Evolutionary conservation across 2,888 invertebrate species (phyloP), one percentile per base, ranked within the genome.

Genomic region (Hemaris fuciformis): DNA sequence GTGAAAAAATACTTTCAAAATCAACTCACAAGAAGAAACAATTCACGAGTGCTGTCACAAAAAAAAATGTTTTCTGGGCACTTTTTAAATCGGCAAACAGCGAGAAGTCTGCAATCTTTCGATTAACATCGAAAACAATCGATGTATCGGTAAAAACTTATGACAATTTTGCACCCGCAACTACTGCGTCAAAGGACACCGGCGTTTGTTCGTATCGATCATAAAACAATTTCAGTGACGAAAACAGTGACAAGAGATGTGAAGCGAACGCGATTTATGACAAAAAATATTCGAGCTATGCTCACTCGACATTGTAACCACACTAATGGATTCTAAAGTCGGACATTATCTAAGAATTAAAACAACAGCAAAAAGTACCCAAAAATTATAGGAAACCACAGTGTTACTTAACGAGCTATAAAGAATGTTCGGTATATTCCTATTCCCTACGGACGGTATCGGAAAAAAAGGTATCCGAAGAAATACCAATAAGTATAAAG

Each of bases 41-140:
- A 53, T 8, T 15, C 31, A 0, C 20, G 43, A 23, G 22, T 18
- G 41, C 25, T 41, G 64, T 25, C n/a, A 3, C 15, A 53, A 31
- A 31, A 27, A 10, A 53, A 53, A 27, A 1, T 27, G 53, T 53
- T 53, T 31, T 53, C 15, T 53, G 31, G 18, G 1, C 27, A 53
- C 31, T 53, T 53, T 53, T 31, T 53, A 31, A 53, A 66, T 61
- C 75, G 46, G 73, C 70, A 74, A 77, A 74, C 73, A 69, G 62
- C 66, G 61, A 67, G 46, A 57, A 59, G 61, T 59, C 68, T 62
- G 60, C 69, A 68, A 66, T 73, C 67, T 64, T 61, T 59, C 66
- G 70, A 78, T 81, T 77, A 76, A 71, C 81, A 80, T 79, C 72
- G 73, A 70, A 78, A 79, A 79, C 80, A 77, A 79, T 80, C 74